A percentile compares a stretch with the other conserved stretches of the same genome.
Evolutionary conservation across 2,113 vertebrate genomes (phyloP).

Genomic region (Phycodurus eques): DNA sequence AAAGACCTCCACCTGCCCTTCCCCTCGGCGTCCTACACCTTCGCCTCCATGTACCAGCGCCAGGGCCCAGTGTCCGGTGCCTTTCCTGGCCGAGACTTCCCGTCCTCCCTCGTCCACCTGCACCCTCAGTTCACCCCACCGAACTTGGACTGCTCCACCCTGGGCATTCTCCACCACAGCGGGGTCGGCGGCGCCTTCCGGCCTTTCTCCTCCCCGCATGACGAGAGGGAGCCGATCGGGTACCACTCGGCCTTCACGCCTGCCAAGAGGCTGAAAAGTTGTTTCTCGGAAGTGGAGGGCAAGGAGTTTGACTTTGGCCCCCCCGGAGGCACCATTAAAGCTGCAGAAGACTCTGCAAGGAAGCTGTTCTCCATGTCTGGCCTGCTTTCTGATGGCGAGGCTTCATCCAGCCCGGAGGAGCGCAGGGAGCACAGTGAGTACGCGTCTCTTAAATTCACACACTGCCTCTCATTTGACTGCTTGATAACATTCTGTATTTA

Average conservation of each 20-base stretch:
- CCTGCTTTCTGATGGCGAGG: conserved; percentile 91
- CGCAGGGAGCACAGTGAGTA: conserved; percentile 92
- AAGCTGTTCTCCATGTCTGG: conserved; percentile 96
- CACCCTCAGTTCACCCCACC: conserved; percentile 94
- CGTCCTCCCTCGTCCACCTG: conserved; percentile 91
- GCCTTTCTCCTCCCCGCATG: conserved; percentile 87
- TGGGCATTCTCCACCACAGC: conserved; percentile 93
- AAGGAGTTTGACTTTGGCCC: conserved; percentile 96
- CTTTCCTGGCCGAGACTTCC: conserved; percentile 92
- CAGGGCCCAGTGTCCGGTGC: conserved; percentile 88
- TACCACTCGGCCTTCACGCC: conserved; percentile 97
- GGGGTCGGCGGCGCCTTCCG: conserved; percentile 93
- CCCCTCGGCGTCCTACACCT: conserved; percentile 94
- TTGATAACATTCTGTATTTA: conserved; percentile 10
- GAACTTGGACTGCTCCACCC: conserved; percentile 92
- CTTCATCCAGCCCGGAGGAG: conserved; percentile 91
- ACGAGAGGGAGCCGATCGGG: conserved; percentile 84
- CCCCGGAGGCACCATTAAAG: conserved; percentile 79
- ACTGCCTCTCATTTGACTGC: conserved; percentile 16
- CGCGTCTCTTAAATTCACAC: neutral
- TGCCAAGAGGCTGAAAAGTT: conserved; percentile 93
- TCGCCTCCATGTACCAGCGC: conserved; percentile 97
- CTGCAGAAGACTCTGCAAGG: conserved; percentile 87
- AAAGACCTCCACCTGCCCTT: conserved; percentile 97
- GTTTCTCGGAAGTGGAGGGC: conserved; percentile 90